Evolutionary conservation across 2,113 vertebrate species (phyloP).

Genomic region (Centropus bengalensis): DNA sequence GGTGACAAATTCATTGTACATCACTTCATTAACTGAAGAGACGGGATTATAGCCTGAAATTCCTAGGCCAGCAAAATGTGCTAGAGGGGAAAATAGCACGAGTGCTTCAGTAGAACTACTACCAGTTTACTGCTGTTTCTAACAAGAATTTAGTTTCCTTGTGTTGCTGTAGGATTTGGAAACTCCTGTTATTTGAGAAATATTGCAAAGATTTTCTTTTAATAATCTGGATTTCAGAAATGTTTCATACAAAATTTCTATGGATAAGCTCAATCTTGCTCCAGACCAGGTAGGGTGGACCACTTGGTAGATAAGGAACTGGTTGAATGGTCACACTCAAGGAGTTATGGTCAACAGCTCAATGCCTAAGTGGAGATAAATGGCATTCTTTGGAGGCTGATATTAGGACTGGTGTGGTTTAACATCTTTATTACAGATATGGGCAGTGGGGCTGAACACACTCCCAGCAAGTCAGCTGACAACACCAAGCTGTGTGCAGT

Average conservation of each 20-base stretch:
- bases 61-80: neutral
- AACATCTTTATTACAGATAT: no score
- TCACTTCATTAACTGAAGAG: neutral
- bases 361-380: no score
- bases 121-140: neutral
- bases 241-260: accelerated
- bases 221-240: neutral
- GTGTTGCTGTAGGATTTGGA: neutral
- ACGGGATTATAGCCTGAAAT: neutral
- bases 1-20: neutral
- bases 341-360: no score
- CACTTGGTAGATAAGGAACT: no score
- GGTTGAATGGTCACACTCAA: no score
- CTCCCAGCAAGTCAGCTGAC: no score
- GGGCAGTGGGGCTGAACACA: no score
- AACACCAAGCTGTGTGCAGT: no score
- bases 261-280: neutral
- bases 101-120: neutral
- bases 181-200: neutral
- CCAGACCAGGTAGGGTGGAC: neutral
- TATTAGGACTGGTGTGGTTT: no score
- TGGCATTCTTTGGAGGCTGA: no score
- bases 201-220: neutral
- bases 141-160: neutral
- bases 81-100: neutral